Base-by-base conservation (phyloP, 2,888 invertebrate genomes). In the Phymatocera aterrima region DNA sequence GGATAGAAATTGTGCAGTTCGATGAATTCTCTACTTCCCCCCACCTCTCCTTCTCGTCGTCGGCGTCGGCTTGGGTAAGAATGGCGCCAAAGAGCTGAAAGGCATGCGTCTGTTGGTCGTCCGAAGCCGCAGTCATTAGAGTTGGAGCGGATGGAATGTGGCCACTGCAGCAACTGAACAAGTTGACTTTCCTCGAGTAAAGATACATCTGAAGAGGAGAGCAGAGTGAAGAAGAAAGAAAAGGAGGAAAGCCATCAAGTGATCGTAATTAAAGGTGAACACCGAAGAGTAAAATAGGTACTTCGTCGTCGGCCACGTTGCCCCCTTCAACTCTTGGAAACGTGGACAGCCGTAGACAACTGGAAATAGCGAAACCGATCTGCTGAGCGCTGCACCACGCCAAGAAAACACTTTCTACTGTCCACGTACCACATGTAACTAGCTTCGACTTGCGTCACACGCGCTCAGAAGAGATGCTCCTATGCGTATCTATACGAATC, bases 401-500 rank as follows among this genome's bases (percentile, higher is more conserved):
- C 68, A 68, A 68, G 72, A 51, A 51, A 48, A 48, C 72, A 72
- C 72, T 72, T 72, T 72, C 72, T 72, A 72, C 72, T 31, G 72
- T 72, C 72, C 72, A 72, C 72, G 48, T 72, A 72, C 24, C n/a
- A 8, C 8, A 57, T 57, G 28, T 28, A 72, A 72, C 48, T n/a
- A n/a, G n/a, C n/a, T n/a, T 31, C 72, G 48, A 72, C 72, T 72
- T 72, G 72, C 72, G 72, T 72, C 48, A 72, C 72, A 72, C 72
- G 72, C 48, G 72, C 51, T 46, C 18, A 28, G 4, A 15, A 31
- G 21, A 72, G 72, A 72, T 72, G 72, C 72, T 72, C 48, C 72
- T 72, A 15, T 51, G 72, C 72, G 48, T 72, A 72, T 51, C 72
- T 48, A 31, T 51, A 72, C 72, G 18, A 8, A 72, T 72, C 48